phyloP scores from a whole-genome alignment of 2,888 invertebrate species.

The Ophioninae sp. region DNA sequence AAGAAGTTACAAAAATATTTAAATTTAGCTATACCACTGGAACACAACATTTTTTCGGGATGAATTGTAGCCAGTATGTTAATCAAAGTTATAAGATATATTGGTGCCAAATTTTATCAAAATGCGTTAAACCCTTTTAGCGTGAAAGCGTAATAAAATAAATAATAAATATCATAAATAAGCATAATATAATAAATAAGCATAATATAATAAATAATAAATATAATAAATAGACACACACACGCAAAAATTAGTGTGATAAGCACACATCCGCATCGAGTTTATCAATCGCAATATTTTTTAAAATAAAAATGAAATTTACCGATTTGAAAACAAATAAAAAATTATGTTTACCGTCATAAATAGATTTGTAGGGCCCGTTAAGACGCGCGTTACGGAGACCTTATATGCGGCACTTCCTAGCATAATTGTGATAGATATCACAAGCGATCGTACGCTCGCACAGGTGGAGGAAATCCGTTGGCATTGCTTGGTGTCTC shows the following conservation, averaged over 20 bases:
- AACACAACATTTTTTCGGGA: too few relatives aligned
- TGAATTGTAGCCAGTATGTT: too few relatives aligned
- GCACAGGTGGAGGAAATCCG: slow-evolving; percentile 14
- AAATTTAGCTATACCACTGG: too few relatives aligned
- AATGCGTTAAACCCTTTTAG: too few relatives aligned
- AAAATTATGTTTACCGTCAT: neutral
- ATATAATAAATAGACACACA: too few relatives aligned
- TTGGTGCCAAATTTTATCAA: too few relatives aligned
- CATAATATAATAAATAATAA: too few relatives aligned
- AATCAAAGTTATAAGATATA: too few relatives aligned
- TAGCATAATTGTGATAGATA: slow-evolving; percentile 19
- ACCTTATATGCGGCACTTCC: neutral
- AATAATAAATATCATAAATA: too few relatives aligned
- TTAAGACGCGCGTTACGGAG: slow-evolving; percentile 22
- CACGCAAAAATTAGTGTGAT: neutral
- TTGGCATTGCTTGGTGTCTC: slow-evolving; percentile 10
- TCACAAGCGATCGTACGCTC: slow-evolving; percentile 1
- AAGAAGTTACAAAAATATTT: too few relatives aligned
- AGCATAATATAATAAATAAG: too few relatives aligned
- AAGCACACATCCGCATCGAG: neutral
- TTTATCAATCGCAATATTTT: neutral
- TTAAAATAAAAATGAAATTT: neutral
- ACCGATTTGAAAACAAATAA: neutral
- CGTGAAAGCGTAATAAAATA: too few relatives aligned
- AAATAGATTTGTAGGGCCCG: slow-evolving; percentile 10